Base-by-base conservation (phyloP, 1,140 invertebrate genomes). In the Drosophila bipectinata region DNA sequence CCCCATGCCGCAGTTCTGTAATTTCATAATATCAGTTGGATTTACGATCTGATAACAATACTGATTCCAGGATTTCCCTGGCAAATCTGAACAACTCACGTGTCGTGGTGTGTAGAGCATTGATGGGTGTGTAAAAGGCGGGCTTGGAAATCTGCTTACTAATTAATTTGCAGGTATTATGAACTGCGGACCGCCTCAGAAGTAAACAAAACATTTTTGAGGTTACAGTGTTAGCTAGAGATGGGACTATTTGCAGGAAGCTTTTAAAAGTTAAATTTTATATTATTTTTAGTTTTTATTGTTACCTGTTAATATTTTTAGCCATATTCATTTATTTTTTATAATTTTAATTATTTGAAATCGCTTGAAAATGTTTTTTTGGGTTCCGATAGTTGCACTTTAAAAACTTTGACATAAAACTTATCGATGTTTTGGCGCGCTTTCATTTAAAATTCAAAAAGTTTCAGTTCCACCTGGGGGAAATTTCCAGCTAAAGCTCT, bases 1-100 rank as follows among this genome's bases (percentile, higher is more conserved):
- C 97, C 91, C 97, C 95, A 72, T 93, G 93, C 67, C 92, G 92
- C 37, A 79, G 44, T 2, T 49, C 90, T 91, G 48, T 3, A 76
- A 88, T 72, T 73, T 77, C 67, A 75, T 64, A 72, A 88, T 82
- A 32, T 61, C 12, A 44, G 2, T 12, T 1, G n/a, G 24, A 5
- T 9, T 39, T n/a, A 8, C 8, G 37, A 21, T 7, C 26, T 8
- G 41, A 5, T 45, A 10, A 21, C 34, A 47, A 1, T 14, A 10
- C 34, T n/a, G 3, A 37, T 37, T 37, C 34, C 3, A 37, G 34
- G 41, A 45, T 45, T 21, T 2, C 1, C 12, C 14, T 14, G 3
- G 10, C 1, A 37, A n/a, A 24, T 18, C 1, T 0, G 34, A 0
- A 7, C 5, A 5, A 75, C 73, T 90, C 74, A 91, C 90, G 53